phyloP scores from a whole-genome alignment of 2,113 vertebrate genomes.

The Tragelaphus imberbis region DNA sequence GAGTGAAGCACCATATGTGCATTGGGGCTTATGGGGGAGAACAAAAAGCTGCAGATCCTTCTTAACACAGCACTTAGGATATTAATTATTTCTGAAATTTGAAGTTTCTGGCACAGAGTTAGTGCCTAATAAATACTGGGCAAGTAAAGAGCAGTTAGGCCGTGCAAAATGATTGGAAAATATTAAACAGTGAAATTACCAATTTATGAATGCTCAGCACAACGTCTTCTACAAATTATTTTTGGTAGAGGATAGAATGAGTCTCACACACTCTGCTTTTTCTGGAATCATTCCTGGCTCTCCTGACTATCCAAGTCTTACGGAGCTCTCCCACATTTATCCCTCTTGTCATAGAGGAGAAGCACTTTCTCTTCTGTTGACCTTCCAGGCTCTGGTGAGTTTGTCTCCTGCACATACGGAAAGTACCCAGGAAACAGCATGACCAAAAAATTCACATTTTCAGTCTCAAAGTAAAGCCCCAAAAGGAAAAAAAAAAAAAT shows the following conservation, averaged over 20 bases:
- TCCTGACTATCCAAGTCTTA: slow-evolving; percentile 18
- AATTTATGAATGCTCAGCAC: background rate
- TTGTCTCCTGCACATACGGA: background rate
- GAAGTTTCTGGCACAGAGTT: background rate
- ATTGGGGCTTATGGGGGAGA: background rate
- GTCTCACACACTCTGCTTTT: background rate
- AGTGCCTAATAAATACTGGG: background rate
- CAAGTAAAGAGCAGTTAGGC: background rate
- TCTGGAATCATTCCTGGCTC: background rate
- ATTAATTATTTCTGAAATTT: background rate
- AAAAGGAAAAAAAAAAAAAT: background rate
- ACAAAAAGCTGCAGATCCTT: background rate
- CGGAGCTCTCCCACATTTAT: background rate
- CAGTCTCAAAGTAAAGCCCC: slow-evolving; percentile 5
- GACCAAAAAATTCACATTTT: background rate
- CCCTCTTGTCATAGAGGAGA: background rate
- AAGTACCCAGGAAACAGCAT: slow-evolving; percentile 44
- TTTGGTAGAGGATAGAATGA: background rate
- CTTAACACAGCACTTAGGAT: background rate
- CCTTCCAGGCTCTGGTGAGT: background rate
- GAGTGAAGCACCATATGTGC: rapidly evolving
- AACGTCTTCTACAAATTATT: background rate
- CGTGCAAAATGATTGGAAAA: slow-evolving; percentile 26
- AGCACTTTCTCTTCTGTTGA: slow-evolving; percentile 34
- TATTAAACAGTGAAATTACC: background rate